Base-by-base conservation (phyloP, 2,888 invertebrate species). In the Cerastis leucographa region DNA sequence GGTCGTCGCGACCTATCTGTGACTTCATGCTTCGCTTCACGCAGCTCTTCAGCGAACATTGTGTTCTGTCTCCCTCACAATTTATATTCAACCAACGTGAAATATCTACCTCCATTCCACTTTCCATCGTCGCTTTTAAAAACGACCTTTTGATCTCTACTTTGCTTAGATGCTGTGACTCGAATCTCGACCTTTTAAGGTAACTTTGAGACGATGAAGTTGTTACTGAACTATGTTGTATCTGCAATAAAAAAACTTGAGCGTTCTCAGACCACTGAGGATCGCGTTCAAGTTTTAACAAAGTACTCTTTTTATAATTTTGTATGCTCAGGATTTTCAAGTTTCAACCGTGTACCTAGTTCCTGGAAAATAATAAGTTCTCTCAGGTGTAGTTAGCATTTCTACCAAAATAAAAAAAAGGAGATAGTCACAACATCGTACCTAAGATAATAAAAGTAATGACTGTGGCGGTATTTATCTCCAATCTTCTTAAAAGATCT, bases 11-110 rank as follows among this genome's bases (percentile, higher is more conserved):
- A 85, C 85, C 89, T 93, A 93, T 93, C 93, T 91, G 89, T 87
- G 89, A 84, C 85, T 93, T 93, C 88, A 92, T 90, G 92, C 90
- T 92, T 91, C 90, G 87, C 87, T 92, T 87, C 87, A 86, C 89
- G 74, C 86, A 76, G 85, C 81, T 90, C 88, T 90, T 87, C 88
- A 85, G 69, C 86, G 89, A 88, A 88, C 90, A 90, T 88, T 88
- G 87, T 89, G 85, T 87, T 86, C 78, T 66, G 71, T 70, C 81
- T 69, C 73, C 66, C 69, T 54, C 70, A 74, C 73, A 85, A 90
- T 89, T 90, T 91, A 91, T 90, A 88, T 89, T 89, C 80, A 83
- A 77, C 87, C 73, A 85, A 85, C 83, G 86, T 88, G 81, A 89
- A 88, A 89, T 88, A 89, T 89, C 87, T 82, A 79, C 74, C 75